A percentile compares a stretch with the other conserved stretches of the same genome.
These are phyloP conservation scores for Pocillopora damicornis DNA, from an alignment of 64 coral and sea anemone genomes.

Conservation along the genomic window DNA sequence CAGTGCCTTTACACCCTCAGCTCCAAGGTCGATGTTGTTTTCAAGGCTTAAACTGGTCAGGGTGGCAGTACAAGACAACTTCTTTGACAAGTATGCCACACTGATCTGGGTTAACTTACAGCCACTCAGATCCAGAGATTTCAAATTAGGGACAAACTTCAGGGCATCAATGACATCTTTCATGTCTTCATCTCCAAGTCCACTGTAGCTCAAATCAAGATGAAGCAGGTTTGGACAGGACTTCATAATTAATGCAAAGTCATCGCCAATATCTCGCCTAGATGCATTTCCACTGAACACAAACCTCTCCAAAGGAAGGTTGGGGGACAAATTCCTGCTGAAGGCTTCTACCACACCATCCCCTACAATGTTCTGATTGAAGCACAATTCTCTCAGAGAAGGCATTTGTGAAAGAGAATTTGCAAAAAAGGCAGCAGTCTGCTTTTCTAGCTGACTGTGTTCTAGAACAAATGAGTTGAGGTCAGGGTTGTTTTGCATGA, in stretches of 20 bases:
- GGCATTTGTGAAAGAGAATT: constrained; percentile 31
- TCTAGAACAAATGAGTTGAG: constrained; percentile 43
- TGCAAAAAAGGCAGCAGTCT: constrained; percentile 45
- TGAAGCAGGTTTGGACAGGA: constrained; percentile 40
- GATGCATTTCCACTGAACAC: constrained; percentile 45
- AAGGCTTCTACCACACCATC: constrained; percentile 42
- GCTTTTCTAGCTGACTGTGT: constrained; percentile 29
- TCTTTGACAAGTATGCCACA: constrained; percentile 17
- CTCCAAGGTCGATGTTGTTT: constrained; percentile 39
- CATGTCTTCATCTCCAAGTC: constrained; percentile 50
- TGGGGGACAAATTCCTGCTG: neutral
- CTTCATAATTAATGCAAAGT: constrained; percentile 43
- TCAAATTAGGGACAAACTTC: constrained; percentile 25
- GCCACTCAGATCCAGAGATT: constrained; percentile 37
- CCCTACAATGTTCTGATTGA: constrained; percentile 39
- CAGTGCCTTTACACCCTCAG: constrained; percentile 30
- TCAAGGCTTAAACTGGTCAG: constrained; percentile 43
- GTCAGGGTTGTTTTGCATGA: constrained; percentile 45
- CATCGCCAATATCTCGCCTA: constrained; percentile 21
- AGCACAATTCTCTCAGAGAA: constrained; percentile 31
- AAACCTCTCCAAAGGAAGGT: constrained; percentile 37
- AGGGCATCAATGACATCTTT: constrained; percentile 40
- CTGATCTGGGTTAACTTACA: constrained; percentile 36
- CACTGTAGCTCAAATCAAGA: constrained; percentile 50
- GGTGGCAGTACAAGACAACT: constrained; percentile 25